A percentile compares a stretch with the other conserved stretches of the same genome.
Conservation (phyloP, 2,113 vertebrate genomes). For the Hippocampus mohnikei region DNA sequence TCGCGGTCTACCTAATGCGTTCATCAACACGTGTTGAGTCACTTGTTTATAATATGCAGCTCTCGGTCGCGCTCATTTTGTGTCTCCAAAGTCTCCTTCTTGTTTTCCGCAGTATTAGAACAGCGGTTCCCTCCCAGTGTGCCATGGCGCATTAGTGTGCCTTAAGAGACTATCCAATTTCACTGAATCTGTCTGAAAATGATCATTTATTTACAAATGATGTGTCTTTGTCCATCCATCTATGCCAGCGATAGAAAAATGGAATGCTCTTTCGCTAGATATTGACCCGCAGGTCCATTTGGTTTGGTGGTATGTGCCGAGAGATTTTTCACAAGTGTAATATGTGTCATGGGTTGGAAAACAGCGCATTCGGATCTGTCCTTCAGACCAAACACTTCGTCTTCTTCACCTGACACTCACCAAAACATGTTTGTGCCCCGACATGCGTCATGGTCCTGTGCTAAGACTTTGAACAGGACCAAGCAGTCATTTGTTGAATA, state of each 20-base stretch:
- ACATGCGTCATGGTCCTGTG: conserved; percentile 1
- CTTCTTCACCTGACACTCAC: background rate
- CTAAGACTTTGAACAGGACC: conserved; percentile 5
- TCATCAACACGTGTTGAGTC: background rate
- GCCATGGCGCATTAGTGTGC: background rate
- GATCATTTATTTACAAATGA: background rate
- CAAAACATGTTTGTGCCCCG: background rate
- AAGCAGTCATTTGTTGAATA: conserved; percentile 7
- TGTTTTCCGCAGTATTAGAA: background rate
- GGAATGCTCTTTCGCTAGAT: background rate
- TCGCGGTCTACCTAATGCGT: background rate
- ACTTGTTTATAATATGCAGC: background rate
- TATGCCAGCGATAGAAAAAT: background rate
- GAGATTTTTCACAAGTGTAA: background rate
- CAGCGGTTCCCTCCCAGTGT: background rate
- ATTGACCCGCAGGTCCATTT: background rate
- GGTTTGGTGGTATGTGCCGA: background rate
- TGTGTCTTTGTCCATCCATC: background rate
- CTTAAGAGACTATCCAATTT: background rate
- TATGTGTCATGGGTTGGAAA: background rate
- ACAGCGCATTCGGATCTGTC: background rate
- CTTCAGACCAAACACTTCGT: no score
- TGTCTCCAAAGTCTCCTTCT: background rate
- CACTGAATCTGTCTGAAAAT: background rate
- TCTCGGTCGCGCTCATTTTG: background rate